Evolutionary conservation across 1,140 invertebrate genomes (phyloP).

Genomic region (Charaxes varanes): DNA sequence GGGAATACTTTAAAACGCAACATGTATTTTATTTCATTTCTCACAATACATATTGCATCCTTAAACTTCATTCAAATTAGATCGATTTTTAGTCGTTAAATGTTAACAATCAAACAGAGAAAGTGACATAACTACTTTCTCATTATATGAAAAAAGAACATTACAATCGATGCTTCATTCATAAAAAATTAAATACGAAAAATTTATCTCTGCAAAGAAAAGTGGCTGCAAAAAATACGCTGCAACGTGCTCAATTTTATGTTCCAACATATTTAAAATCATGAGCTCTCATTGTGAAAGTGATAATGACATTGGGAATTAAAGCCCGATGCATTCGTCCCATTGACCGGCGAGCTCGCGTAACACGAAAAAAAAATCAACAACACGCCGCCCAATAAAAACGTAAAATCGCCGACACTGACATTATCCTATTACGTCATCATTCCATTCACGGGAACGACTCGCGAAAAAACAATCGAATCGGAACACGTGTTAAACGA

Average conservation of each 20-base stretch:
- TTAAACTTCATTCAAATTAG: too few relatives aligned
- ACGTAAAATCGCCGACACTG: slow-evolving; percentile 69
- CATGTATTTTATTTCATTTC: too few relatives aligned
- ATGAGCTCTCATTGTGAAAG: slow-evolving; percentile 64
- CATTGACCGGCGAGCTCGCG: slow-evolving; percentile 62
- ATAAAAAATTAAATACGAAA: too few relatives aligned
- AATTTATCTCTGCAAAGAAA: slow-evolving; percentile 2
- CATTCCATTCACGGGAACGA: slow-evolving; percentile 70
- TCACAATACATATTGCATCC: too few relatives aligned
- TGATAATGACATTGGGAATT: slow-evolving; percentile 73
- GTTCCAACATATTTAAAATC: slow-evolving; percentile 43
- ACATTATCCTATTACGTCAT: slow-evolving; percentile 73
- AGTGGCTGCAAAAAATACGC: slow-evolving; percentile 7
- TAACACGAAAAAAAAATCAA: slow-evolving; percentile 58
- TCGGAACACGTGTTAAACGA: slow-evolving; percentile 64
- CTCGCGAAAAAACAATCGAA: slow-evolving; percentile 66
- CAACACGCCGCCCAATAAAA: slow-evolving; percentile 67
- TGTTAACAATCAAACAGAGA: too few relatives aligned
- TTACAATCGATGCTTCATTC: too few relatives aligned
- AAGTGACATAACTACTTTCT: too few relatives aligned
- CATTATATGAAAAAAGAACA: too few relatives aligned
- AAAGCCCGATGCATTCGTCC: slow-evolving; percentile 64
- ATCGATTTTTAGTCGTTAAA: too few relatives aligned
- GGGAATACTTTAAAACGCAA: too few relatives aligned
- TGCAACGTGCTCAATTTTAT: slow-evolving; percentile 24